These are phyloP conservation scores for Catocala nupta DNA, from an alignment of 2,888 invertebrate species.

Conservation along the genomic window DNA sequence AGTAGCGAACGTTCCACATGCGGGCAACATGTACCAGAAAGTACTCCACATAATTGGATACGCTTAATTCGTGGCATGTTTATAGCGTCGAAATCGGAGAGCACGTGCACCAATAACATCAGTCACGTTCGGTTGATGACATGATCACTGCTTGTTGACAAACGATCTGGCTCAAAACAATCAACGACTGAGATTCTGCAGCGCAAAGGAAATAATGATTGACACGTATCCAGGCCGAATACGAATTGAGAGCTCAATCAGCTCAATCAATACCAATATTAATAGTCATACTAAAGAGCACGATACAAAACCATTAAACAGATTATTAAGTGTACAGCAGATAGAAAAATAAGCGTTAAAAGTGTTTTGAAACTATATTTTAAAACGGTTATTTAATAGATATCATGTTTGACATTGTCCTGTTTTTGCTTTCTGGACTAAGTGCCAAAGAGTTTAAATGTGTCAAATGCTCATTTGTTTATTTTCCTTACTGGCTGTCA, in stretches of 20 bases:
- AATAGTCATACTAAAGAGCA: no score
- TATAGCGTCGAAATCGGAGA: constrained; percentile 18
- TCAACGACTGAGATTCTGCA: constrained; percentile 23
- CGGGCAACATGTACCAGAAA: constrained; percentile 50
- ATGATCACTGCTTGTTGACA: constrained; percentile 29
- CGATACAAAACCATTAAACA: no score
- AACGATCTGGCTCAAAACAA: constrained; percentile 44
- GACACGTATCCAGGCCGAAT: constrained; percentile 16
- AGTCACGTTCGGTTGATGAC: constrained; percentile 31
- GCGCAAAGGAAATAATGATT: constrained; percentile 30
- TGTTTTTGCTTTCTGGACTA: constrained; percentile 29
- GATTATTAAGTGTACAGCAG: no score
- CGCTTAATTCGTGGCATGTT: constrained; percentile 32
- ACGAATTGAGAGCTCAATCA: constrained; percentile 18
- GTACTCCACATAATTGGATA: constrained; percentile 53
- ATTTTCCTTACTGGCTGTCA: constrained; percentile 22
- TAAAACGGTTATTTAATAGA: constrained; percentile 32
- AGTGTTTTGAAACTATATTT: constrained; percentile 14
- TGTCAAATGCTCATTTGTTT: constrained; percentile 27
- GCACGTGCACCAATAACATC: constrained; percentile 30
- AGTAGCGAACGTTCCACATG: constrained; percentile 48
- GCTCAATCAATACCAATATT: no score
- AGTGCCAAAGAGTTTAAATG: constrained; percentile 40
- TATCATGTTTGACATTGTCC: constrained; percentile 44
- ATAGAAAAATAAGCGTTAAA: no score